Percentiles rank a stretch among this genome's conserved stretches.
These are phyloP conservation scores for Oreochromis mossambicus DNA, from an alignment of 2,797 vertebrate genomes.

Conservation along the genomic window DNA sequence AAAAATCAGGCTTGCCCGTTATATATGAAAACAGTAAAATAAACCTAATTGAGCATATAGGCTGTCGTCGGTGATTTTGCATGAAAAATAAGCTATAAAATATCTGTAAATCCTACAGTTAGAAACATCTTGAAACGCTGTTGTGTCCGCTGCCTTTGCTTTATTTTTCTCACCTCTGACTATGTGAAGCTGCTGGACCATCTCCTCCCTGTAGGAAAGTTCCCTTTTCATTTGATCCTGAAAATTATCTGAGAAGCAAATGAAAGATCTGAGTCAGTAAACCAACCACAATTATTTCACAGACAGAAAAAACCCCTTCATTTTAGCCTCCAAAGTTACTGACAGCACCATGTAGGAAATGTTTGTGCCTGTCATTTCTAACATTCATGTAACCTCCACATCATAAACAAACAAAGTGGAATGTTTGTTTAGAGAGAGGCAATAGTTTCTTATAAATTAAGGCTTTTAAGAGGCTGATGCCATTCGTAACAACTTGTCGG, in stretches of 20 bases:
- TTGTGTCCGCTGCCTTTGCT: slow-evolving; percentile 15
- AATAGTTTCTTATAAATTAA: neutral
- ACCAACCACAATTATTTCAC: neutral
- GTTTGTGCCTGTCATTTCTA: neutral
- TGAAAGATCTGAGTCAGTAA: neutral
- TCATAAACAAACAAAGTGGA: neutral
- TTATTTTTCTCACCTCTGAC: slow-evolving; percentile 87
- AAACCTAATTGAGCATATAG: neutral
- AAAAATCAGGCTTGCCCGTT: neutral
- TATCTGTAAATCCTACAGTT: neutral
- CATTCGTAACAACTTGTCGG: neutral
- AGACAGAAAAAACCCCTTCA: neutral
- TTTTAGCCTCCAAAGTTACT: neutral
- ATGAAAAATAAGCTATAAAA: neutral
- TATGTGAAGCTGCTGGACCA: slow-evolving; percentile 98
- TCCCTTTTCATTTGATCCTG: slow-evolving; percentile 99
- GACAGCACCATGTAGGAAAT: neutral
- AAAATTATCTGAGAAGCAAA: slow-evolving; percentile 88
- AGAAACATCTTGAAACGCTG: neutral
- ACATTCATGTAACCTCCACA: too few relatives aligned
- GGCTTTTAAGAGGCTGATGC: neutral
- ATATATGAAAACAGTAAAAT: neutral
- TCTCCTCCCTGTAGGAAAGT: slow-evolving; percentile 95
- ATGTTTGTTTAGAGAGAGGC: neutral
- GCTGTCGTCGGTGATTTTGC: neutral